These are phyloP conservation scores for Gadus chalcogrammus DNA, from an alignment of 2,113 vertebrate genomes.

Conservation along the genomic window DNA sequence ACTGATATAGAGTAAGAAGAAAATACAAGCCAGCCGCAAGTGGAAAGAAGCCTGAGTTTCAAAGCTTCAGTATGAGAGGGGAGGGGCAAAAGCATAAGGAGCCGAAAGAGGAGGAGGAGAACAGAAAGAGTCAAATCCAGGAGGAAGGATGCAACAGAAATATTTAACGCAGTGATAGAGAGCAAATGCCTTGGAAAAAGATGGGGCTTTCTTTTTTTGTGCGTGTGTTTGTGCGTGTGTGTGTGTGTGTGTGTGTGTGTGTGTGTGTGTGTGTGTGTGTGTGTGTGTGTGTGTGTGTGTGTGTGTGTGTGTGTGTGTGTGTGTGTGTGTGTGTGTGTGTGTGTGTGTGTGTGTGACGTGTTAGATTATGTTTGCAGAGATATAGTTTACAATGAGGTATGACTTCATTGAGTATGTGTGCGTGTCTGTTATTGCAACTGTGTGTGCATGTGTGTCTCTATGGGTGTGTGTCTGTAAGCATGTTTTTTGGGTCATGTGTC, in stretches of 20 bases:
- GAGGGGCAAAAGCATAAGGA: too few species aligned
- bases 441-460: too few species aligned
- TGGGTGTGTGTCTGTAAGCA: too few species aligned
- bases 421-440: background rate
- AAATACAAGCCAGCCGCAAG: background rate
- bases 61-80: too few species aligned
- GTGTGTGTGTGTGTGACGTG: slow-evolving; percentile 8
- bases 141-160: slow-evolving; percentile 23
- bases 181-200: slow-evolving; percentile 19
- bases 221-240: too few species aligned
- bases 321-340: slow-evolving; percentile 16
- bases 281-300: too few species aligned
- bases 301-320: too few species aligned
- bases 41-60: too few species aligned
- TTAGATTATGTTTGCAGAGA: background rate
- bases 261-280: too few species aligned
- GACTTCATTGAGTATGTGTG: background rate
- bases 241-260: too few species aligned
- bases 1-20: background rate
- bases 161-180: slow-evolving; percentile 19
- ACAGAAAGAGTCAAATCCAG: slow-evolving; percentile 21
- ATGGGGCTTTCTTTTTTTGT: too few species aligned
- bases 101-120: background rate
- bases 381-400: background rate
- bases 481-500: background rate